Percentiles rank a stretch among this genome's conserved stretches.
These are phyloP conservation scores for Xestia ashworthii DNA, from an alignment of 2,888 invertebrate species.

Conservation along the genomic window DNA sequence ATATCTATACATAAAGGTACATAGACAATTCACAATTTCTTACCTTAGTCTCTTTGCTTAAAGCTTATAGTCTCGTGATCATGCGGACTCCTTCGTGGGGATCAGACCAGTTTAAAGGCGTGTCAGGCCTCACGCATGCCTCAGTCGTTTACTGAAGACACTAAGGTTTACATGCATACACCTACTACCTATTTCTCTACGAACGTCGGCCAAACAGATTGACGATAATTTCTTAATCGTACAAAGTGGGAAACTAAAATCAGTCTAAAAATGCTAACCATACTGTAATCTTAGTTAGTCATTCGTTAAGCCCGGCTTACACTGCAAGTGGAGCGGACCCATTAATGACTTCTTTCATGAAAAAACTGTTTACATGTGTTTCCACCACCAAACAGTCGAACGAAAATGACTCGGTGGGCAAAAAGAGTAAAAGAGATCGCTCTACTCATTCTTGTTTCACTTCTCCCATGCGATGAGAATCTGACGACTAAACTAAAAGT, in stretches of 20 bases:
- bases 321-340: no score
- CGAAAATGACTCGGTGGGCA: no score
- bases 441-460: no score
- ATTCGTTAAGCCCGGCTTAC: constrained; percentile 2
- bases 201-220: constrained; percentile 10
- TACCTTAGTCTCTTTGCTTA: constrained; percentile 81
- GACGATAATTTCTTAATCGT: constrained; percentile 16
- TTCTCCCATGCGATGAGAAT: no score
- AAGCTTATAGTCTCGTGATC: constrained; percentile 79
- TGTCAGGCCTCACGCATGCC: constrained; percentile 70
- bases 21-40: constrained; percentile 74
- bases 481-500: no score
- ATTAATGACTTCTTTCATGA: no score
- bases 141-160: constrained; percentile 53
- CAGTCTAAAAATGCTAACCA: constrained; percentile 37
- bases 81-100: constrained; percentile 71
- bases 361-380: no score
- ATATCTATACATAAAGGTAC: constrained; percentile 76
- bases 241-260: constrained; percentile 16
- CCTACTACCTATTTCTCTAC: constrained; percentile 51
- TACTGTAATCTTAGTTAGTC: constrained; percentile 31
- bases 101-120: constrained; percentile 75
- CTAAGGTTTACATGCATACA: constrained; percentile 60
- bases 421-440: no score
- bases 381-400: no score